A percentile compares a stretch with the other conserved stretches of the same genome.
These are phyloP conservation scores for Thera obeliscata DNA, from an alignment of 2,888 invertebrate species.

Conservation along the genomic window DNA sequence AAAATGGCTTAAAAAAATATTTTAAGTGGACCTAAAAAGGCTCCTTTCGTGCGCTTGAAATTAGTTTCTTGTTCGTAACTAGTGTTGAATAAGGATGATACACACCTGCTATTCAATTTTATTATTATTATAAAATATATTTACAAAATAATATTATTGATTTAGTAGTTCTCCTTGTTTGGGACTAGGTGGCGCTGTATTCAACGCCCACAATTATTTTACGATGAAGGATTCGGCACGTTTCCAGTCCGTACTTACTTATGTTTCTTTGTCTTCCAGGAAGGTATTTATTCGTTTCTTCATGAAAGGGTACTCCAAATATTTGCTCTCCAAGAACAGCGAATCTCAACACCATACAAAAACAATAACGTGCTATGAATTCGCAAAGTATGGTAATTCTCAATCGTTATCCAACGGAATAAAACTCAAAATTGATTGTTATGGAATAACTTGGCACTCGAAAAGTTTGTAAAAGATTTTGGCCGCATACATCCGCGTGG, in stretches of 20 bases:
- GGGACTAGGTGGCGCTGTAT: no score
- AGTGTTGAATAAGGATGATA: no score
- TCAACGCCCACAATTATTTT: no score
- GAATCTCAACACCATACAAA: slow-evolving; percentile 2
- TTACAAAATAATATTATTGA: no score
- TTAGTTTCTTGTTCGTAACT: no score
- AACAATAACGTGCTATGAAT: slow-evolving; percentile 25
- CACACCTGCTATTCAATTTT: no score
- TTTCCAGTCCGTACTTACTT: neutral
- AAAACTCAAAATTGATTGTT: slow-evolving; percentile 35
- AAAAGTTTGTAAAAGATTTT: slow-evolving; percentile 34
- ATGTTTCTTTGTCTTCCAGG: neutral
- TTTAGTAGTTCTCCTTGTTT: no score
- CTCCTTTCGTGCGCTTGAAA: no score
- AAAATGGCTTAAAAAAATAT: no score
- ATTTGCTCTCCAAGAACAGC: slow-evolving; percentile 18
- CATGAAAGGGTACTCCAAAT: slow-evolving; percentile 8
- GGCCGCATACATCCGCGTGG: neutral
- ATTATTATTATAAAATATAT: no score
- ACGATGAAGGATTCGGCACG: neutral
- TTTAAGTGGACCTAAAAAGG: no score
- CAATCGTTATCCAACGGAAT: slow-evolving; percentile 26
- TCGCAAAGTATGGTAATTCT: slow-evolving; percentile 25
- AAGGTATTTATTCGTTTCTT: neutral
- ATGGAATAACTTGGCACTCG: slow-evolving; percentile 39